These are phyloP conservation scores for Drosophila persimilis DNA, from an alignment of 1,140 invertebrate species.

Conservation along the genomic window DNA sequence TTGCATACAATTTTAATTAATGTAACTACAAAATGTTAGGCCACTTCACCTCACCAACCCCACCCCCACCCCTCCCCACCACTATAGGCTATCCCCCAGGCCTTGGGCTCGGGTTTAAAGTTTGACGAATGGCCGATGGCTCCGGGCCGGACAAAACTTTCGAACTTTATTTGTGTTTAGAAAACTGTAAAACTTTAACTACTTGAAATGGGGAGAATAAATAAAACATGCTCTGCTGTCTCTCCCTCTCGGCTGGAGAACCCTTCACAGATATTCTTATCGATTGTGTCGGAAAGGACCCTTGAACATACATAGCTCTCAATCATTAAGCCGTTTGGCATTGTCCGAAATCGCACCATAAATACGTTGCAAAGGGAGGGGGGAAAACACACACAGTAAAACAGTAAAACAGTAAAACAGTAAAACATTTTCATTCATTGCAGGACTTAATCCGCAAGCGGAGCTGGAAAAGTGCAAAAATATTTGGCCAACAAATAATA, in stretches of 20 bases:
- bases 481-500: constrained; percentile 37
- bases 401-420: constrained; percentile 1
- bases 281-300: constrained; percentile 12
- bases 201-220: not conserved
- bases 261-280: constrained; percentile 20
- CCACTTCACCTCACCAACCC: too few relatives aligned
- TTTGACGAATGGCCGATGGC: constrained; percentile 24
- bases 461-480: constrained; percentile 47
- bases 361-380: constrained; percentile 17
- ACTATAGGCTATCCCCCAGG: constrained; percentile 4
- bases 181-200: constrained; percentile 2
- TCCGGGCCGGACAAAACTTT: constrained; percentile 1
- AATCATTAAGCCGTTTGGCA: constrained; percentile 47
- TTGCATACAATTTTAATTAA: constrained; percentile 77
- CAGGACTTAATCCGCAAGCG: constrained; percentile 19
- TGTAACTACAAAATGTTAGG: constrained; percentile 60
- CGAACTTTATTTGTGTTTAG: too few relatives aligned
- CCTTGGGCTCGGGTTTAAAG: constrained; percentile 11
- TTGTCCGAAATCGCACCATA: constrained; percentile 24
- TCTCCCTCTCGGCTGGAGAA: not conserved
- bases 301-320: constrained; percentile 23
- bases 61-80: too few relatives aligned
- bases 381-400: not conserved
- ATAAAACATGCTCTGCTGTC: too few relatives aligned
- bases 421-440: constrained; percentile 44